Evolutionary conservation across 2,888 invertebrate genomes (phyloP), one percentile per base, ranked within the genome.

Genomic region (Thalpophila matura): DNA sequence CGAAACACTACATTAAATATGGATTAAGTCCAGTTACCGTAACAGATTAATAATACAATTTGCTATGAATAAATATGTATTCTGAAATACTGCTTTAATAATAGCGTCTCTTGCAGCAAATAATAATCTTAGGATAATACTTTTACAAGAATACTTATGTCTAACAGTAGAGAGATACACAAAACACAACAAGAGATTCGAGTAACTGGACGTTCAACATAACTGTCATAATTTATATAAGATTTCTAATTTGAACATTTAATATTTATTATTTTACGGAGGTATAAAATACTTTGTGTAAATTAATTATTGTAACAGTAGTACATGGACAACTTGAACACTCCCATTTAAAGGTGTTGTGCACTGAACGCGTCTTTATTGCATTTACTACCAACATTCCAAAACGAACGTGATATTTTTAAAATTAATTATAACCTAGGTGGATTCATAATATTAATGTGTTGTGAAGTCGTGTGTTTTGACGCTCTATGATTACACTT

Each of bases 231-330:
- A 40, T 40, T 58, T 42, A 69, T 58, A 61, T 50, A 61, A 29
- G 66, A 60, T 58, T 71, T 65, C 59, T 69, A 63, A 59, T 75
- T 63, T 70, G 67, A 76, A 65, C 61, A 74, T 62, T 66, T 60
- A 63, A 72, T 71, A 76, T 59, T 46, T 51, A 58, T 46, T 56
- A 66, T 65, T 64, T 18, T 70, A 75, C 50, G 72, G 71, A 76
- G 72, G 59, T 76, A 80, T 79, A 71, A 74, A 78, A 80, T 82
- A 84, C 78, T 82, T 80, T 74, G 74, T 79, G 72, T 80, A 69
- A 74, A 76, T 70, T 71, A 74, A 67, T 67, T 68, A 75, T 69
- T 75, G 68, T 74, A 71, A 76, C 62, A 74, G 37, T 74, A 66
- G 72, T 62, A 78, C 61, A 63, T 56, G 47, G 54, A 71, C 55